Base-by-base conservation (phyloP, 2,113 vertebrate genomes). In the Phrynosoma platyrhinos region DNA sequence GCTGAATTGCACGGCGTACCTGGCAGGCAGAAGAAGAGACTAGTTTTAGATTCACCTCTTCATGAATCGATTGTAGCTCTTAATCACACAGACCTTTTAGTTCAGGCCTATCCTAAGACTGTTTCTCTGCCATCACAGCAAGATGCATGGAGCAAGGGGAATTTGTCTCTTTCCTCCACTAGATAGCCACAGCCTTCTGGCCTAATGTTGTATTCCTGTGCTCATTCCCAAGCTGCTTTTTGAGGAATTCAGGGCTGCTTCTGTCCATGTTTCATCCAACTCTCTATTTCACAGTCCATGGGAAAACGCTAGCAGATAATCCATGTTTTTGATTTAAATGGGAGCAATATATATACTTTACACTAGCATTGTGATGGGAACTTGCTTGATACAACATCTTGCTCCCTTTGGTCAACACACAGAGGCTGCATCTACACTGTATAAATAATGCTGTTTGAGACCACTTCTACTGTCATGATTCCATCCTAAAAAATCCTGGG, bases 1-100 rank as follows among this genome's bases (percentile, higher is more conserved):
- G 98, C 95, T 98, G 98, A 94, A 99, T 98, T 93, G 99, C 99
- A 10, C 98, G 97, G 12, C 99, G 98, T 27, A 99, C 98, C 99
- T 99, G 93, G 12, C 62, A 40, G 27, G 14, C 16, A 79, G 13
- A 14, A 69, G 62, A 25, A 47, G 27, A 27, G 62, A 23, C 23
- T 52, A 47, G 4, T 53, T 20, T 81, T 36, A 87, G 77, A 27
- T 21, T 58, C n/a, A 9, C 47, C 4, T 27, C 30, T 13, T 14
- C 32, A 58, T 16, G 40, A 52, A 14, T 1, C 23, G 9, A 16
- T 8, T 21, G 4, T 25, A 36, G 27, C 64, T 86, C 53, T 64
- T 40, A 27, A 12, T 32, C 13, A 1, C 20, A 71, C 21, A 23
- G 6, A 14, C 30, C 36, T 36, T 83, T 83, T 47, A 83, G 68